phyloP scores from a whole-genome alignment of 1,140 invertebrate genomes.

The Dinoponera quadriceps region DNA sequence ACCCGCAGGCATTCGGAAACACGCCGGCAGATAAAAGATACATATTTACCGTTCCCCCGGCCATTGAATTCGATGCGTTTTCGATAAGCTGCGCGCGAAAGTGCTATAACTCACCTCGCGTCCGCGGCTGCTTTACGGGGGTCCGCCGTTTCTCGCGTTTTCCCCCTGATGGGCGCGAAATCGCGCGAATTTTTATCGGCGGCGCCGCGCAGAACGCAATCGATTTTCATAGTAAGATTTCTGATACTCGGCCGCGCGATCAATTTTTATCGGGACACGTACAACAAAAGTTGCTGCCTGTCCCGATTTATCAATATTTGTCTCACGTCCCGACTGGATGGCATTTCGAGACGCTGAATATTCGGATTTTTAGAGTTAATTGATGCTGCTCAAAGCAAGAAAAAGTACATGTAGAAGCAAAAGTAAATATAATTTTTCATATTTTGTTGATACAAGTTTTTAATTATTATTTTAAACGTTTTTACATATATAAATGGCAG shows the following conservation, averaged over 20 bases:
- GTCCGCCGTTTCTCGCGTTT: background rate
- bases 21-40: conserved; percentile 17
- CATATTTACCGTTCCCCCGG: conserved; percentile 38
- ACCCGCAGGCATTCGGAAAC: conserved; percentile 31
- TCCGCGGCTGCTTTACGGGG: conserved; percentile 5
- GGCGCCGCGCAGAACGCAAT: background rate
- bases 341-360: too few species aligned
- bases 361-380: too few species aligned
- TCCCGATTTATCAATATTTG: too few species aligned
- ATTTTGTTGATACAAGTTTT: too few species aligned
- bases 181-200: background rate
- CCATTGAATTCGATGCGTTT: conserved; percentile 36
- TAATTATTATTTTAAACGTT: too few species aligned
- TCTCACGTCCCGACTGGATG: too few species aligned
- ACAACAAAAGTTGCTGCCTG: too few species aligned
- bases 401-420: too few species aligned
- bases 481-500: too few species aligned
- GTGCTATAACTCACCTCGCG: conserved; percentile 15
- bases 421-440: too few species aligned
- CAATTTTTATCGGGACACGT: too few species aligned
- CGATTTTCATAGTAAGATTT: conserved; percentile 3
- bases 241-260: background rate
- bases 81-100: conserved; percentile 56
- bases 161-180: background rate
- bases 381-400: too few species aligned